Percentiles rank a stretch among this genome's conserved stretches.
Evolutionary conservation across 2,797 vertebrate species (phyloP).

Genomic region (Acanthiza pusilla): DNA sequence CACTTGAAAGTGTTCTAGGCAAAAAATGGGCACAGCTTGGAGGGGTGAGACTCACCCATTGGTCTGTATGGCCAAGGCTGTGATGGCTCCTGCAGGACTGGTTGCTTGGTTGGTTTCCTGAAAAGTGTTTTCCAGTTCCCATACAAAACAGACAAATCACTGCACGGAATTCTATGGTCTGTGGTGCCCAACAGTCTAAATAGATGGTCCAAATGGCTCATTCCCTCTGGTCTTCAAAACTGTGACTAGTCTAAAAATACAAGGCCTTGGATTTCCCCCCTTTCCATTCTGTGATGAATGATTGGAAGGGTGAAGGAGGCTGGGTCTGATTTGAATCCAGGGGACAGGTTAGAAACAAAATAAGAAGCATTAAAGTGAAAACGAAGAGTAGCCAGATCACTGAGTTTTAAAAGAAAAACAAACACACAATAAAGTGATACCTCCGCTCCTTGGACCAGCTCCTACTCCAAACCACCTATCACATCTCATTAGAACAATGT

Average conservation of each 20-base stretch:
- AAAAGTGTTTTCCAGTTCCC: background rate
- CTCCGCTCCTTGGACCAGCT: slow-evolving; percentile 48
- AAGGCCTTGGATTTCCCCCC: background rate
- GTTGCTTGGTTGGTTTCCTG: background rate
- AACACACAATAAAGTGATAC: slow-evolving; percentile 57
- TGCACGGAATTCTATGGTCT: background rate
- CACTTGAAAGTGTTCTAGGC: background rate
- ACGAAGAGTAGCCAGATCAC: slow-evolving; percentile 33
- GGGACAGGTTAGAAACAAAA: slow-evolving; percentile 25
- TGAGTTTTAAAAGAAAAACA: slow-evolving; percentile 60
- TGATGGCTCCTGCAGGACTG: background rate
- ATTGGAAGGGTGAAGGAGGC: background rate
- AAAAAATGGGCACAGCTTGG: background rate
- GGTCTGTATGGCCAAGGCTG: background rate
- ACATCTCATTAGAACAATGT: slow-evolving; percentile 47
- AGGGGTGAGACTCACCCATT: background rate
- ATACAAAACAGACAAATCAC: background rate
- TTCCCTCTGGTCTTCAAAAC: background rate
- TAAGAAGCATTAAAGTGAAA: slow-evolving; percentile 32
- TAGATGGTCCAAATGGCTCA: background rate
- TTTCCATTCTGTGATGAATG: background rate
- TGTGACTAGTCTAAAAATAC: background rate
- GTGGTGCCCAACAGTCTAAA: background rate
- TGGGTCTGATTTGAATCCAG: background rate
- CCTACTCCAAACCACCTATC: slow-evolving; percentile 48